Conservation (phyloP, 2,113 vertebrate species). For the Channa maculata region DNA sequence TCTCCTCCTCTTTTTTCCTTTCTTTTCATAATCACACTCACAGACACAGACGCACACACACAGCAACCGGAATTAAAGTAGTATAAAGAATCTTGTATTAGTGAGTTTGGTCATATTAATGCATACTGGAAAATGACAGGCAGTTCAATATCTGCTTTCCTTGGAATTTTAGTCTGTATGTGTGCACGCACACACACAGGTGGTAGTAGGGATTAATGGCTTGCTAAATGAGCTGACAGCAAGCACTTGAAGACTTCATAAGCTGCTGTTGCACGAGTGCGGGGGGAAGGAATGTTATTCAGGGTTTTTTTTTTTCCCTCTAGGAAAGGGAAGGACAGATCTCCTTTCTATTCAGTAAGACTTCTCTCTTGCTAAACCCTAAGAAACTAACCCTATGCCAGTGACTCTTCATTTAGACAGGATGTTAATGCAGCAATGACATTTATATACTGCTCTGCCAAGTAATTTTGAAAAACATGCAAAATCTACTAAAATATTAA, state of each 20-base stretch:
- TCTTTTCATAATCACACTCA: constrained; percentile 6
- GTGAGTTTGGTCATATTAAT: constrained; percentile 27
- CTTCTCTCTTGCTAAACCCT: too few relatives aligned
- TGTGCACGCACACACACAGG: not conserved
- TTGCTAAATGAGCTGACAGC: constrained; percentile 76
- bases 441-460: too few relatives aligned
- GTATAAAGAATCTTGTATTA: constrained; percentile 31
- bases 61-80: not conserved
- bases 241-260: constrained; percentile 62
- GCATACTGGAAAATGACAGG: constrained; percentile 52
- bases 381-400: too few relatives aligned
- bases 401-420: too few relatives aligned
- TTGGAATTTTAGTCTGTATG: constrained; percentile 34
- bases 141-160: constrained; percentile 57
- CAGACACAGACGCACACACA: constrained; percentile 10
- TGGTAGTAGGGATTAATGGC: constrained; percentile 75
- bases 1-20: constrained; percentile 10
- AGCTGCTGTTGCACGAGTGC: constrained; percentile 66
- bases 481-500: not conserved
- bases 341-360: too few relatives aligned
- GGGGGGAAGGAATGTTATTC: constrained; percentile 18
- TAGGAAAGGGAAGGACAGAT: too few relatives aligned
- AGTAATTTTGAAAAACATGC: too few relatives aligned
- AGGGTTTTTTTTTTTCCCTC: too few relatives aligned
- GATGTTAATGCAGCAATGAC: too few relatives aligned